These are phyloP conservation scores for Drosophila equinoxialis DNA, from an alignment of 1,140 invertebrate species.

Conservation along the genomic window DNA sequence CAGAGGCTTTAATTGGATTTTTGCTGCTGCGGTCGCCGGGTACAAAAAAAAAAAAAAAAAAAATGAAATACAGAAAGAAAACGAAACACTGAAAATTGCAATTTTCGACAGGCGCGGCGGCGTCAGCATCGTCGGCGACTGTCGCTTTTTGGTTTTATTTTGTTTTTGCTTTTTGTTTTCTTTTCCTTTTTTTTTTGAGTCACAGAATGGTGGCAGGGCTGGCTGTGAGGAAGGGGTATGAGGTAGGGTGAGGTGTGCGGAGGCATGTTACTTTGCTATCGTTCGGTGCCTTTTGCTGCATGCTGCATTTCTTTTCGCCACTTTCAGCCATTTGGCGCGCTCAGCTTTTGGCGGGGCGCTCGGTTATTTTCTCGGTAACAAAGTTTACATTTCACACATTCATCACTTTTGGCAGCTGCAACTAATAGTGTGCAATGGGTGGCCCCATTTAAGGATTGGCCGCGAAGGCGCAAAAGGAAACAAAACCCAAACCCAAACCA, in stretches of 20 bases:
- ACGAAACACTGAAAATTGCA: slow-evolving; percentile 56
- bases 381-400: slow-evolving; percentile 82
- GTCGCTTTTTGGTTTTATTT: slow-evolving; percentile 45
- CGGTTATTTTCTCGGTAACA: slow-evolving; percentile 77
- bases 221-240: neutral
- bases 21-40: slow-evolving; percentile 66
- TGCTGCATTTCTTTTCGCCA: slow-evolving; percentile 47
- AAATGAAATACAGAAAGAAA: slow-evolving; percentile 32
- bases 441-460: slow-evolving; percentile 62
- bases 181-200: slow-evolving; percentile 18
- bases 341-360: slow-evolving; percentile 52
- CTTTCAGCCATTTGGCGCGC: slow-evolving; percentile 56
- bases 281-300: slow-evolving; percentile 14
- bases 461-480: slow-evolving; percentile 20
- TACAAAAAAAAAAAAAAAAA: slow-evolving; percentile 39
- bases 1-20: slow-evolving; percentile 80
- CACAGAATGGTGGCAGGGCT: neutral
- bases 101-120: slow-evolving; percentile 69
- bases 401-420: slow-evolving; percentile 81
- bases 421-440: slow-evolving; percentile 78
- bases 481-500: neutral
- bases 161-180: neutral
- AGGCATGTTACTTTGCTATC: neutral
- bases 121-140: slow-evolving; percentile 36
- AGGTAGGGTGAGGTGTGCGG: too few species aligned